A percentile compares a stretch with the other conserved stretches of the same genome.
Evolutionary conservation across 1,140 invertebrate species (phyloP).

Genomic region (Kradibia gibbosae): DNA sequence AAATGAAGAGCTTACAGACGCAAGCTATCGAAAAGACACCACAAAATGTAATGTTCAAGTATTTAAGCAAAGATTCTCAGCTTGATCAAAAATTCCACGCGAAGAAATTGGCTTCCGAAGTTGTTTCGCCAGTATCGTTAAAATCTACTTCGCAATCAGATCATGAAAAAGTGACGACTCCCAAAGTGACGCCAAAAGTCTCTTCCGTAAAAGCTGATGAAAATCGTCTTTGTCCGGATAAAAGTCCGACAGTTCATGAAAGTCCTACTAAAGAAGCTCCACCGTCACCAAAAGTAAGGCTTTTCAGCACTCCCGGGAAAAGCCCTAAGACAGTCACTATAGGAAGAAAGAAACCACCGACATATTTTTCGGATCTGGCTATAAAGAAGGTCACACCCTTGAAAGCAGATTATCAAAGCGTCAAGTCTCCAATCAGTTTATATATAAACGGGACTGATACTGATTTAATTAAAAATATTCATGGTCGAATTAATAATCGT

Average conservation of each 20-base stretch:
- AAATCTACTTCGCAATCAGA: background rate
- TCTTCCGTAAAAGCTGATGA: background rate
- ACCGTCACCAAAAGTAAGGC: background rate
- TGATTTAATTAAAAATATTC: constrained; percentile 52
- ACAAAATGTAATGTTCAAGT: background rate
- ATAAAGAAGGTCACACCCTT: background rate
- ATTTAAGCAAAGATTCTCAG: background rate
- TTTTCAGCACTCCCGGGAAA: constrained; percentile 55
- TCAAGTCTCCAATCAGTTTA: constrained; percentile 54
- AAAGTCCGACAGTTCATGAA: background rate
- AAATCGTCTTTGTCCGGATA: background rate
- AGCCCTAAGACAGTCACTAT: background rate
- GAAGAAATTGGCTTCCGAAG: background rate
- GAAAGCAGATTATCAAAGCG: constrained; percentile 45
- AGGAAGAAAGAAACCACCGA: constrained; percentile 44
- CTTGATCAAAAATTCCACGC: background rate
- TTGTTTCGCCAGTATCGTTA: background rate
- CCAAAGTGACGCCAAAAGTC: background rate
- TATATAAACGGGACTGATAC: constrained; percentile 55
- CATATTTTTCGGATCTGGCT: constrained; percentile 48
- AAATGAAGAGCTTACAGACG: background rate
- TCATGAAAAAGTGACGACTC: background rate
- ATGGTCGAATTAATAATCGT: constrained; percentile 39
- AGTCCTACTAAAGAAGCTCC: background rate
- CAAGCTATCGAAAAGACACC: background rate